These are phyloP conservation scores for Tachina grossa DNA, from an alignment of 2,888 invertebrate genomes.

Conservation along the genomic window DNA sequence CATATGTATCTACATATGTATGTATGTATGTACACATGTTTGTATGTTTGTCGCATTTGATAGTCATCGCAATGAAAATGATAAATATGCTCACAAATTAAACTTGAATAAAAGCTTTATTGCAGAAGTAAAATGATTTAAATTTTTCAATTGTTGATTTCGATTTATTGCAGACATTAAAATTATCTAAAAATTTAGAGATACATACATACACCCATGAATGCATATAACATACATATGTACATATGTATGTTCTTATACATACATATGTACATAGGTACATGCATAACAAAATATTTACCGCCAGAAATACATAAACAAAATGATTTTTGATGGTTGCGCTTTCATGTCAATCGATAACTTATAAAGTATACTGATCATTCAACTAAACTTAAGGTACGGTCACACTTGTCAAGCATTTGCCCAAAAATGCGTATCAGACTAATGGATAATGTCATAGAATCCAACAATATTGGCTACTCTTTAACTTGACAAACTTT, in stretches of 20 bases:
- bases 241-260: background rate
- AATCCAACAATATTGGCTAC: too few relatives aligned
- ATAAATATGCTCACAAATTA: constrained; percentile 55
- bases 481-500: too few relatives aligned
- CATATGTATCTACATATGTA: background rate
- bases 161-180: constrained; percentile 56
- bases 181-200: constrained; percentile 18
- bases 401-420: too few relatives aligned
- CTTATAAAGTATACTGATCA: too few relatives aligned
- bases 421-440: too few relatives aligned
- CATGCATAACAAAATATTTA: too few relatives aligned
- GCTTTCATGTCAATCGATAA: too few relatives aligned
- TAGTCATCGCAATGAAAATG: constrained; percentile 38
- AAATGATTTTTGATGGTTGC: too few relatives aligned
- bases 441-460: too few relatives aligned
- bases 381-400: too few relatives aligned
- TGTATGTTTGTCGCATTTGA: constrained; percentile 23
- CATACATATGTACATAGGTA: background rate
- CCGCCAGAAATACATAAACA: too few relatives aligned
- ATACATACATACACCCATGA: background rate
- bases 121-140: constrained; percentile 43
- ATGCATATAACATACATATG: too few relatives aligned
- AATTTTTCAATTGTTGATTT: constrained; percentile 50
- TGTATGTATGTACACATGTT: background rate
- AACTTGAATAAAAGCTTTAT: constrained; percentile 56